Base-by-base conservation (phyloP, 1,140 invertebrate species). In the Drosophila sp. region DNA sequence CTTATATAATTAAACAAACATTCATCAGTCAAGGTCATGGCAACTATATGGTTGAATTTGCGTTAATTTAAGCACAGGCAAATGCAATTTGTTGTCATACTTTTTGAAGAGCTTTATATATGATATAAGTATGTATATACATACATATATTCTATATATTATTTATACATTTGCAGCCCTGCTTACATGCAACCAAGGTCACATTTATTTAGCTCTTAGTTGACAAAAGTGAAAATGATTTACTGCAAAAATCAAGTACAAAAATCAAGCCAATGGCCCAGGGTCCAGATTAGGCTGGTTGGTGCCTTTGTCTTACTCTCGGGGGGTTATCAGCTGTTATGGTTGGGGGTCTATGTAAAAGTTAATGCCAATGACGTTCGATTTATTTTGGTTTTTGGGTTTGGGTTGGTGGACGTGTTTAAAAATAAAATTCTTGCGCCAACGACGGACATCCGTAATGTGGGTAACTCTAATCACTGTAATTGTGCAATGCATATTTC, bases 161-260 rank as follows among this genome's bases (percentile, higher is more conserved):
- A 25, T 17, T 27, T 27, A 57, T 67, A 55, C 54, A 40, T 44
- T 25, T 30, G 32, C 32, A 50, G 25, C 30, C 4, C 23, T 61
- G 58, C 58, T 61, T 63, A 66, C 62, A 70, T 41, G 32, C 23
- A 62, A 62, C 60, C 75, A 76, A 76, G 74, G 74, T 63, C 62
- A 60, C 33, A 44, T 44, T 55, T 65, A 61, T 79, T 65, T 66
- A 60, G 66, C 72, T 69, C 66, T 69, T 66, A 76, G 66, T 57
- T 67, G 75, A 72, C 75, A 86, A 79, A 82, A 87, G 83, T 86
- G 79, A 86, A 79, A 82, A 63, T 70, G 32, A 68, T 63, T 60
- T 65, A 38, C 77, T 76, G 57, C 74, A 54, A 69, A 17, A 47
- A 55, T 57, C 62, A 60, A 44, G 58, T 54, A 35, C 56, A 54